Evolutionary conservation across 2,113 vertebrate species (phyloP), one percentile per base, ranked within the genome.

Genomic region (Carlito syrichta): DNA sequence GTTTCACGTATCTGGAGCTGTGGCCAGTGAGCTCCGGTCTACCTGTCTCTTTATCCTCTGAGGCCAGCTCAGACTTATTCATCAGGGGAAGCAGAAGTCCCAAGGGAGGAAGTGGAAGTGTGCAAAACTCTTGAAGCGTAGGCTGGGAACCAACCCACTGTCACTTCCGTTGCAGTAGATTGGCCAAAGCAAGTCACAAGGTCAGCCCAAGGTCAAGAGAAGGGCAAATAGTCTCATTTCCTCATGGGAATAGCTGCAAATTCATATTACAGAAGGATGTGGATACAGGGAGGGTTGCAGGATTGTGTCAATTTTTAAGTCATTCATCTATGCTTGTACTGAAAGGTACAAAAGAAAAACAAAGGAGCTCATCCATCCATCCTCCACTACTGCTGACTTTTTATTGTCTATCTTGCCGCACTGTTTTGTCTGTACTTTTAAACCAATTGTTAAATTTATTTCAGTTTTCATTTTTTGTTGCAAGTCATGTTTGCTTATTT

Each of bases 391-490:
- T 54, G 3, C 38, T 81, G 71, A 84, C 16, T n/a, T 87, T 86
- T 81, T 83, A 30, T 79, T 94, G 16, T 45, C 14, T 85, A 48
- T 62, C 4, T 4, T 63, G 22, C n/a, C 48, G 69, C 66, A 68
- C 58, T 63, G 11, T 82, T 89, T 63, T 54, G 66, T 45, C 43
- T 93, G 5, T 8, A n/a, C n/a, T 86, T 54, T 54, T 52, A 56
- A 88, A 45, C 27, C 8, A 23, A 4, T 74, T 77, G 30, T 83
- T 83, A 30, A 4, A 2, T 88, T 66, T 78, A 69, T 62, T 63
- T 86, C 25, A 87, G 32, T 86, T 68, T 90, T 73, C 20, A 60
- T 83, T 96, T 83, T 96, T 88, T 48, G 84, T 79, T 86, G 12
- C 35, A 89, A 69, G 30, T 77, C 25, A 79, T 76, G 12, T 68